Base-by-base conservation (phyloP, 2,888 invertebrate genomes). In the Apeira syringaria region DNA sequence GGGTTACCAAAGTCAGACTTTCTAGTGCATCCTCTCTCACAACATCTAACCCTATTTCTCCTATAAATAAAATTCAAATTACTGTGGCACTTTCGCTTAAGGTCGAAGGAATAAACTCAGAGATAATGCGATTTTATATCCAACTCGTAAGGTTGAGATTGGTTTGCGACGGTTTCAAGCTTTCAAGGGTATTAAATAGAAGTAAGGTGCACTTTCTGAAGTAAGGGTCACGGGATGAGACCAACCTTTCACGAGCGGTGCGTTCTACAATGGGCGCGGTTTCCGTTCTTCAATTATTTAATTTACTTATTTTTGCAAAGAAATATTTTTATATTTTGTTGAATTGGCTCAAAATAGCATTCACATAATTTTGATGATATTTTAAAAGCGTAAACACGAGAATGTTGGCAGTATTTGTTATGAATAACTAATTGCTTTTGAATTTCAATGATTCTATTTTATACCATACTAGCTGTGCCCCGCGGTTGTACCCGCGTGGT, bases 201-300 rank as follows among this genome's bases (percentile, higher is more conserved):
- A 64, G 64, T 59, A 60, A 68, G 72, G 72, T 73, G 78, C 82
- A 74, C 80, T 82, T 78, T 83, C 78, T 71, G 78, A 61, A 63
- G 58, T 54, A 46, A 59, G 64, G 88, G 88, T 89, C 88, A 81
- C 88, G 88, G 86, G 88, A 89, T 88, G 87, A 78, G 81, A 69
- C 72, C 82, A 84, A 87, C 88, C 88, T 87, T 88, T 88, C 86
- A 88, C 87, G 87, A 80, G 75, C 72, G 76, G 80, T 64, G 59
- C 47, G 66, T 70, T 74, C 80, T 54, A 75, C 73, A 82, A 66
- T 84, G 80, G 80, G 72, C 72, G 74, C 73, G 67, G 64, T 60
- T 50, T 44, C 31, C 45, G 53, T 56, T 51, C 56, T 63, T 61
- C 63, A 58, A n/a, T n/a, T n/a, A 65, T 71, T 68, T 65, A 67